Base-by-base conservation (phyloP, 2,797 vertebrate species). In the Chelon auratus region DNA sequence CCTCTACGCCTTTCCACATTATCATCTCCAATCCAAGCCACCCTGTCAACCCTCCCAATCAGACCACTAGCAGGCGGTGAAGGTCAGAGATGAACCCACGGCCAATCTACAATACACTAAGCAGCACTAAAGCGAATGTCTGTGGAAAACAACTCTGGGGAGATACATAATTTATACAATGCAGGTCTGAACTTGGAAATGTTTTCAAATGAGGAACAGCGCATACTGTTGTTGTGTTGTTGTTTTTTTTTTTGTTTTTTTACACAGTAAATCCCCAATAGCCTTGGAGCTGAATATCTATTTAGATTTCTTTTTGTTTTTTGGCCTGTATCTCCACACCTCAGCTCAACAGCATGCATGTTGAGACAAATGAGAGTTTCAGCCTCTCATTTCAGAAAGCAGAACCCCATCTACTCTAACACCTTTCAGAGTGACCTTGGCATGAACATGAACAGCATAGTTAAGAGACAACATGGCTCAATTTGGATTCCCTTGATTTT, bases 301-400 rank as follows among this genome's bases (percentile, higher is more conserved):
- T 50, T 10, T 14, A 53, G 26, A 33, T 54, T 9, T 18, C 14
- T 42, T n/a, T 53, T 51, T 45, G 8, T 24, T 8, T 15, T 72
- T 69, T 71, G 77, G 82, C 79, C 81, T 82, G 87, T 96, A 97
- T 97, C 97, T 97, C 97, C 97, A 96, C 95, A 94, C 93, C 86
- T 95, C 92, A 93, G 89, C 95, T 94, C 94, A 95, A 95, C 93
- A 94, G 93, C 97, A 99, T 99, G 98, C 98, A 98, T 91, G 95
- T 95, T 96, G 94, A 94, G 93, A 93, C 92, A 95, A 95, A 95
- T 95, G 95, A 93, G 95, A 95, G 93, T 91, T 91, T 92, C 89
- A 92, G 89, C 89, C 92, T 95, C 92, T 95, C 92, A 93, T 95
- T 95, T 95, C 89, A 83, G 70, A 81, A 87, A 92, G 89, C 87